Base-by-base conservation (phyloP, 1,140 invertebrate species). In the Drosophila grimshawi region DNA sequence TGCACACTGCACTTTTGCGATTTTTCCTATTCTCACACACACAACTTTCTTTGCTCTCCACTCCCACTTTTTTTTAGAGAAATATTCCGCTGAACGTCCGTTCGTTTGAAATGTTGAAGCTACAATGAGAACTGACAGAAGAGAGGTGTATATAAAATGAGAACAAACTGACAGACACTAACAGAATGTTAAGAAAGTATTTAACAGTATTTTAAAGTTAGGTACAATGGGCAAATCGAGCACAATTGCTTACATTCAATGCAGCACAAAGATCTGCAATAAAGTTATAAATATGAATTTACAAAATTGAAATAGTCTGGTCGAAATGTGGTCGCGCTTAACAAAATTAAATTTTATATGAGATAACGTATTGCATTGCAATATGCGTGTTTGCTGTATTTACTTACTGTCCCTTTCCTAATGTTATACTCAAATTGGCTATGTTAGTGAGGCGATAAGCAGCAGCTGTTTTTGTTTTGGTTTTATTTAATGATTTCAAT, bases 41-140 rank as follows among this genome's bases (percentile, higher is more conserved):
- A 73, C 63, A 72, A 73, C 70, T 73, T 75, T 75, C 57, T 75
- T 75, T 51, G 49, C 71, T 75, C 52, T 63, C 67, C 59, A 74
- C 71, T 74, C 57, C 71, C 64, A 69, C 52, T 70, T 74, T 56
- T 29, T 35, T 2, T 19, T 19, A 19, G 2, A 41, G 11, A 7
- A 53, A 57, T 11, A 51, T 35, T 63, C 60, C 72, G 66, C 3
- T 1, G 33, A 19, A 70, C 67, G 60, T 70, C 46, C 53, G 39
- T 2, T 53, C 46, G 27, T 45, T 70, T 52, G 35, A 27, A 75
- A 75, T 53, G 59, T 71, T 41, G 35, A 46, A 69, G 67, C 32
- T 45, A 56, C 11, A 75, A 46, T 75, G 59, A 75, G 32, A 71
- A 37, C 52, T 60, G 11, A 48, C 43, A 48, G 32, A 33, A 60